Conservation (phyloP, 2,113 vertebrate species). For the Tonatia bakeri region DNA sequence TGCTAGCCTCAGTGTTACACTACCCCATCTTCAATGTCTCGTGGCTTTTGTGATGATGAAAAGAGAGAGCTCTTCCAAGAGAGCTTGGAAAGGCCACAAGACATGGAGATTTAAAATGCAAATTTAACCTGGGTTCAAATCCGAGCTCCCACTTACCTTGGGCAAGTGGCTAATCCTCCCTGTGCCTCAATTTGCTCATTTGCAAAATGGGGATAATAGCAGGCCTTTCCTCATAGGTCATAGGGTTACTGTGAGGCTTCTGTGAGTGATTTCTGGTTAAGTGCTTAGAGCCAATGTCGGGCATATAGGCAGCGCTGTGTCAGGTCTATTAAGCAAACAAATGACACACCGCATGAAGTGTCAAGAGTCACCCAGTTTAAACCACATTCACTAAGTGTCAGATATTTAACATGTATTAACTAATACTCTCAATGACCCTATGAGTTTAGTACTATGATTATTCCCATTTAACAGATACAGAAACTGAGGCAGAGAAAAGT, state of each 20-base stretch:
- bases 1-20: neutral
- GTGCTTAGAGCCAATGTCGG: no score
- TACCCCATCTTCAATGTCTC: neutral
- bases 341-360: no score
- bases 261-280: neutral
- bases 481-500: no score
- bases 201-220: neutral
- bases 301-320: no score
- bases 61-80: neutral
- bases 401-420: no score
- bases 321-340: no score
- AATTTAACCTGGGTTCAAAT: neutral
- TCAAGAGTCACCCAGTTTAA: no score
- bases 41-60: neutral
- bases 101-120: neutral
- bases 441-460: no score
- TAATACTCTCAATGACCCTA: no score
- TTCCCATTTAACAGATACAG: no score
- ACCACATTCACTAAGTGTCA: no score
- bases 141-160: neutral
- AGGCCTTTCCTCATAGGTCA: neutral
- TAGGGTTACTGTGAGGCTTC: neutral
- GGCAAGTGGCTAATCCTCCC: neutral
- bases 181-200: neutral
- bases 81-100: neutral